Percentiles rank a stretch among this genome's conserved stretches.
Evolutionary conservation across 2,113 vertebrate genomes (phyloP).

Genomic region (Protobothrops flavoviridis): DNA sequence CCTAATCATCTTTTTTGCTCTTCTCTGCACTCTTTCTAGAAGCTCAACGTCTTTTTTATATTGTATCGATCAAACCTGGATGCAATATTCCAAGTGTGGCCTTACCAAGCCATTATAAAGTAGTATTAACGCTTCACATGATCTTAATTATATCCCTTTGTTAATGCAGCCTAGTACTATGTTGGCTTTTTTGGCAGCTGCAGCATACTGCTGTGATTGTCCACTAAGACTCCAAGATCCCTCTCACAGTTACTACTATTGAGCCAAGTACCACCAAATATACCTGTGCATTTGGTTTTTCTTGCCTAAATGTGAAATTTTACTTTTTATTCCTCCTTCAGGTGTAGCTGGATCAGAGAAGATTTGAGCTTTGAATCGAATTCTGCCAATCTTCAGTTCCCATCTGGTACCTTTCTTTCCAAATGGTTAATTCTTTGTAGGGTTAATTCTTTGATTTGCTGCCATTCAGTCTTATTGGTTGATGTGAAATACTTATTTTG

Average conservation of each 20-base stretch:
- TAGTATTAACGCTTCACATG: neutral
- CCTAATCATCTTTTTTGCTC: neutral
- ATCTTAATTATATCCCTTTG: neutral
- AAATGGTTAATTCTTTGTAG: neutral
- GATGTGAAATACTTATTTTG: neutral
- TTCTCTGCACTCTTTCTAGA: neutral
- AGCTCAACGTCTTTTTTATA: neutral
- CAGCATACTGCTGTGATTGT: neutral
- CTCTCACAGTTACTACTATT: neutral
- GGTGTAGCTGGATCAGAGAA: neutral
- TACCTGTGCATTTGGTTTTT: neutral
- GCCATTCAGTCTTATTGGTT: neutral
- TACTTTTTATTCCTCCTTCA: neutral
- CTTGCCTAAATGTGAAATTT: neutral
- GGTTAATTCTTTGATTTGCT: neutral
- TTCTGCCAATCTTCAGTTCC: neutral
- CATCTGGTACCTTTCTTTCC: neutral
- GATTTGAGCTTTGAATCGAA: neutral
- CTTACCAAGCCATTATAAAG: neutral
- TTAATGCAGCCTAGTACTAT: neutral
- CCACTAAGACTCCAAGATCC: neutral
- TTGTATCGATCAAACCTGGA: neutral
- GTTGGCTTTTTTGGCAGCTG: neutral
- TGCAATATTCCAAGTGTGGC: neutral
- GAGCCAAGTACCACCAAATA: neutral